A percentile compares a stretch with the other conserved stretches of the same genome.
Conservation (phyloP, 2,888 invertebrate genomes). For the Athripsodes cinereus region DNA sequence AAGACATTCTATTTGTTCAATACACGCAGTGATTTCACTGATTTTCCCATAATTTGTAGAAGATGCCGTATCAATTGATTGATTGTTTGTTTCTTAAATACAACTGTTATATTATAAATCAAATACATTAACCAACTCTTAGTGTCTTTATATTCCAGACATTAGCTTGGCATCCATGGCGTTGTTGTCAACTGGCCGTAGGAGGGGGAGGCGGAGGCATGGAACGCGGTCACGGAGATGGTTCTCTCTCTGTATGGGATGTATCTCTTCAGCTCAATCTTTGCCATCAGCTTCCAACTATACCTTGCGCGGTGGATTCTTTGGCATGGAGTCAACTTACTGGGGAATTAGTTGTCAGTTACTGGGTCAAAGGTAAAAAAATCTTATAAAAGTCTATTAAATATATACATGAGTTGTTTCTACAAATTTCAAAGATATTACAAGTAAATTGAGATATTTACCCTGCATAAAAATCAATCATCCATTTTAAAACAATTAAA, state of each 20-base stretch:
- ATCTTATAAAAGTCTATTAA: not conserved
- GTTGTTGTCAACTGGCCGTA: conserved; percentile 40
- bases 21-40: too few species aligned
- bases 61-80: too few species aligned
- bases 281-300: conserved; percentile 25
- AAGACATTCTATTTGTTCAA: too few species aligned
- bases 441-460: too few species aligned
- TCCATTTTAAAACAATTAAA: not conserved
- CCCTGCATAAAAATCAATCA: not conserved
- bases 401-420: too few species aligned
- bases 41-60: too few species aligned
- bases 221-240: conserved; percentile 29
- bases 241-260: conserved; percentile 37
- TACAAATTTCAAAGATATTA: too few species aligned
- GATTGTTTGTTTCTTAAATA: too few species aligned
- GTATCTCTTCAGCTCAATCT: conserved; percentile 32
- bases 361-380: conserved; percentile 37
- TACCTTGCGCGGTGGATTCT: conserved; percentile 36
- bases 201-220: conserved; percentile 39
- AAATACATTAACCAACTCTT: too few species aligned
- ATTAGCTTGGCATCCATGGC: conserved; percentile 46
- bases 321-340: conserved; percentile 44
- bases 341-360: conserved; percentile 45
- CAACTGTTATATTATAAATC: too few species aligned
- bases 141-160: too few species aligned